Percentiles rank a stretch among this genome's conserved stretches.
Evolutionary conservation across 2,113 vertebrate species (phyloP).

Genomic region (Nibea coibor): DNA sequence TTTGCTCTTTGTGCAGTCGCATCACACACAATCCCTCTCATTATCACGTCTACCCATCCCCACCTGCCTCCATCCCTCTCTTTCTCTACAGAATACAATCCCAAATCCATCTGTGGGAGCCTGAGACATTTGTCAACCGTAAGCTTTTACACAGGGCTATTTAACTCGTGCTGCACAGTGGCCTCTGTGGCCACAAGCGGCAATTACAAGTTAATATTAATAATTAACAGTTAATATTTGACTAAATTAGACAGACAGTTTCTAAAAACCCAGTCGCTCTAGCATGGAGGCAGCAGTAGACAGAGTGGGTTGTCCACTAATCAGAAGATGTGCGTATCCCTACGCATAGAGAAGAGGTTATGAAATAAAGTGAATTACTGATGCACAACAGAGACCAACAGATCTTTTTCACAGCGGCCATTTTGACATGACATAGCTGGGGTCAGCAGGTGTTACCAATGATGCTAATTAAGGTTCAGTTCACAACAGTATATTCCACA

Average conservation of each 20-base stretch:
- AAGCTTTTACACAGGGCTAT: background rate
- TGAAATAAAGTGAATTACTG: too few relatives aligned
- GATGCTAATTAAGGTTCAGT: too few relatives aligned
- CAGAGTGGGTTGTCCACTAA: too few relatives aligned
- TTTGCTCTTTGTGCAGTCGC: conserved; percentile 14
- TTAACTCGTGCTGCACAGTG: background rate
- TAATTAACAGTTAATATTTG: background rate
- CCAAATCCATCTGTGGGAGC: background rate
- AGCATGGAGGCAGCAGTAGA: too few relatives aligned
- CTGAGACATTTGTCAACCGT: background rate
- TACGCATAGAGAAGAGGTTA: too few relatives aligned
- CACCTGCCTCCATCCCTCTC: conserved; percentile 1
- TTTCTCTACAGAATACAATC: background rate
- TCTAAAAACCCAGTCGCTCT: too few relatives aligned
- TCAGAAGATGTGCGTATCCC: too few relatives aligned
- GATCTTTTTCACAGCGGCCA: too few relatives aligned
- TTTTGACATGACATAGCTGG: too few relatives aligned
- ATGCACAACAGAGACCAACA: too few relatives aligned
- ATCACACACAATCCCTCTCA: conserved; percentile 17
- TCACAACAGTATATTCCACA: too few relatives aligned
- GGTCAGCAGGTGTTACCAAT: too few relatives aligned
- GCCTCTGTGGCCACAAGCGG: background rate
- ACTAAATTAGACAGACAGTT: background rate
- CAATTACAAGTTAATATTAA: background rate
- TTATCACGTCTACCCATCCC: conserved; percentile 8